phyloP scores from a whole-genome alignment of 30 jellyfish, hydroid and myxozoan species.

The Chrysaora quinquecirrha region DNA sequence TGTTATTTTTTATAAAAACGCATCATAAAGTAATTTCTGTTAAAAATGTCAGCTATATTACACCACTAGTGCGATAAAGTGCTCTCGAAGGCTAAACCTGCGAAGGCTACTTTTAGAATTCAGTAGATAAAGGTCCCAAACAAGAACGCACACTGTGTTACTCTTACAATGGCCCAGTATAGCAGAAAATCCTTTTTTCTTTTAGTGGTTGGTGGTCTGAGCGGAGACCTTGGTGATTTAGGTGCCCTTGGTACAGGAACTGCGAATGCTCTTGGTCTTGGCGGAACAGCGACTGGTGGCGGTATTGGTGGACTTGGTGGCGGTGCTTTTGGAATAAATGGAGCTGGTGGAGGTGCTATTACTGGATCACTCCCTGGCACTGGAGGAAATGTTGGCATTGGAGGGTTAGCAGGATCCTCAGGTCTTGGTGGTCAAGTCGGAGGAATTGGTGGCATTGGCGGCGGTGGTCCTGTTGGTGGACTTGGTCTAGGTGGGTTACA shows the following conservation, averaged over 20 bases:
- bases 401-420: conserved; percentile 94
- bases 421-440: conserved; percentile 96
- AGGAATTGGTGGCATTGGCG: conserved; percentile 80
- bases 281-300: conserved; percentile 95
- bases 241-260: conserved; percentile 97
- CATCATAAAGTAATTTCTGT: too few relatives aligned
- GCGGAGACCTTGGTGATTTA: conserved; percentile 95
- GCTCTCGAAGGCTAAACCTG: too few relatives aligned
- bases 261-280: conserved; percentile 94
- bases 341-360: conserved; percentile 97
- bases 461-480: conserved; percentile 72
- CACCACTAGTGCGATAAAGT: too few relatives aligned
- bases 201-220: conserved; percentile 84
- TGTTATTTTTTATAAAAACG: too few relatives aligned
- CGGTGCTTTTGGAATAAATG: conserved; percentile 88
- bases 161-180: too few relatives aligned
- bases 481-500: conserved; percentile 89
- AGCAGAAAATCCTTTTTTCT: too few relatives aligned
- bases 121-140: too few relatives aligned
- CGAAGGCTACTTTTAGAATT: too few relatives aligned
- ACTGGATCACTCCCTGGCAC: conserved; percentile 91
- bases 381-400: conserved; percentile 86
- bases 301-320: conserved; percentile 95
- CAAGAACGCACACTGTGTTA: too few relatives aligned
- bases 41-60: too few relatives aligned